Evolutionary conservation across 2,113 vertebrate species (phyloP).

Genomic region (Otolemur garnettii): DNA sequence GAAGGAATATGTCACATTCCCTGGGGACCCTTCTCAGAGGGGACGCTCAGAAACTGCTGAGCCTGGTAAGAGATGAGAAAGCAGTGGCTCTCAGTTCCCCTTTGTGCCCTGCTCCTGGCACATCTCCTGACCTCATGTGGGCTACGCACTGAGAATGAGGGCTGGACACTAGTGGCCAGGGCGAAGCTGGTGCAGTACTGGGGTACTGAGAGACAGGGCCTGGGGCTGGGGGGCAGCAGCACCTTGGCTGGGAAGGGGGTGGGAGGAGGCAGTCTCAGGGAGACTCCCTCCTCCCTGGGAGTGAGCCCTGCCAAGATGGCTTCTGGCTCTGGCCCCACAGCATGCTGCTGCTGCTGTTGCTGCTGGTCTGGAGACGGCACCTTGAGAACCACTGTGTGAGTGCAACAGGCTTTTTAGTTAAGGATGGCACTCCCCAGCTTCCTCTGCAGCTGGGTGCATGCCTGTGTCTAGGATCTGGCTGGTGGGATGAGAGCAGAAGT

Average conservation of each 20-base stretch:
- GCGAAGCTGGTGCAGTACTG: accelerated
- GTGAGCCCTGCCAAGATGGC: neutral
- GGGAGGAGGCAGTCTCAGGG: neutral
- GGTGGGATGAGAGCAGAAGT: neutral
- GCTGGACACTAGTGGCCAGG: neutral
- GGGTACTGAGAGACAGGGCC: neutral
- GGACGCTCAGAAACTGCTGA: neutral
- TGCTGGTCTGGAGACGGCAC: neutral
- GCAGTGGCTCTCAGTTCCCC: neutral
- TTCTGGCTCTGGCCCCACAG: neutral
- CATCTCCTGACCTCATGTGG: neutral
- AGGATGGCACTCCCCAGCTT: neutral
- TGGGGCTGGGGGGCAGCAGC: neutral
- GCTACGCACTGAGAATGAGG: neutral
- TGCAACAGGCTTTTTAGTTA: neutral
- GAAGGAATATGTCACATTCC: neutral
- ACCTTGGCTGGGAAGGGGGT: neutral
- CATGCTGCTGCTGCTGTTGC: neutral
- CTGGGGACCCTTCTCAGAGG: neutral
- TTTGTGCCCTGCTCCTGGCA: neutral
- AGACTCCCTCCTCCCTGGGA: neutral
- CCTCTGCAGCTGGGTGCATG: neutral
- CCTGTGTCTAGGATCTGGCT: neutral
- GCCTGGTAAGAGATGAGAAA: neutral
- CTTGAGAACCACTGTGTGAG: neutral